Evolutionary conservation across 2,113 vertebrate genomes (phyloP).

Genomic region (Cyanistes caeruleus): DNA sequence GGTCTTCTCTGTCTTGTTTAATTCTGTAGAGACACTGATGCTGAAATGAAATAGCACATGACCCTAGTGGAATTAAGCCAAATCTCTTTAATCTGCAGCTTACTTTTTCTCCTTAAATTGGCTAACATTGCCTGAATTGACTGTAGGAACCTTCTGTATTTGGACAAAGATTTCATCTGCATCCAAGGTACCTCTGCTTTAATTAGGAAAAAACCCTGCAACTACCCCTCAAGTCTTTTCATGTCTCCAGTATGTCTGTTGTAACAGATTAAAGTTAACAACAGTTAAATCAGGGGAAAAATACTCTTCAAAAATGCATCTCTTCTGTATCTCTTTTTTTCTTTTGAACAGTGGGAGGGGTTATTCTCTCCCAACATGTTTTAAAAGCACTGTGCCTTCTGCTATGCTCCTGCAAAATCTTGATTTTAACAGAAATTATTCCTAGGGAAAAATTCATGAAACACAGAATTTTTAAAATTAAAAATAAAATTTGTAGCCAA

Average conservation of each 20-base stretch:
- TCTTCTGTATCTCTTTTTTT: not conserved
- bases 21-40: not conserved
- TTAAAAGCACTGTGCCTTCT: not conserved
- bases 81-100: constrained; percentile 8
- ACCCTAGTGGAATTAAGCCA: constrained; percentile 1
- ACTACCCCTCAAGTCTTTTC: not conserved
- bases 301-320: not conserved
- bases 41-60: not conserved
- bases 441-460: not conserved
- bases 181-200: not conserved
- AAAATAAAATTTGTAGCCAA: not conserved
- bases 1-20: not conserved
- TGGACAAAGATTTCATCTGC: constrained; percentile 2
- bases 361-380: not conserved
- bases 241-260: not conserved
- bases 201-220: not conserved
- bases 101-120: constrained; percentile 7
- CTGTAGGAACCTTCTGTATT: not conserved
- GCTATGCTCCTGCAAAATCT: not conserved
- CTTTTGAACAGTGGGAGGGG: not conserved
- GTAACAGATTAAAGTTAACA: not conserved
- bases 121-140: not conserved
- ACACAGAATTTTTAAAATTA: not conserved
- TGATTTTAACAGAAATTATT: not conserved
- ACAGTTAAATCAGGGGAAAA: not conserved